A percentile compares a stretch with the other conserved stretches of the same genome.
Conservation (phyloP, 2,888 invertebrate genomes). For the Carterocephalus palaemon region DNA sequence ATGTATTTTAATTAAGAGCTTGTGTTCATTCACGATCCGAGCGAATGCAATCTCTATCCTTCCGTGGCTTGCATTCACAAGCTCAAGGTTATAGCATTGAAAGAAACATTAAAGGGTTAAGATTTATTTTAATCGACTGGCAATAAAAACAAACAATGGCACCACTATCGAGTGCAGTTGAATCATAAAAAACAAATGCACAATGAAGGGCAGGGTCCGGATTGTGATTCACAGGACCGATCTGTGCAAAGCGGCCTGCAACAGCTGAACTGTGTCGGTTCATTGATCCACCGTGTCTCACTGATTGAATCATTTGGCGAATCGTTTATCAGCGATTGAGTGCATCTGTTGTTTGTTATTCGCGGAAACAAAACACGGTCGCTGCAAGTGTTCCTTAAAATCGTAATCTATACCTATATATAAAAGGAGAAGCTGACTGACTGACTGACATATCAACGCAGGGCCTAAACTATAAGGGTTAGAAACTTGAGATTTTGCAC, state of each 20-base stretch:
- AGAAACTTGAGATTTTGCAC: no score
- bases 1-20: no score
- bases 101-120: conserved; percentile 15
- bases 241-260: conserved; percentile 1
- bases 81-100: conserved; percentile 13
- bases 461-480: no score
- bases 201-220: conserved; percentile 15
- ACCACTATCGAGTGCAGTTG: conserved; percentile 7
- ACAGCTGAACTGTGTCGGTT: conserved; percentile 13
- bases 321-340: not conserved
- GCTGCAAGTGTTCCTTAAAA: no score
- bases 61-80: no score
- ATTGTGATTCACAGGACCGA: conserved; percentile 11
- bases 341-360: not conserved
- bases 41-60: no score
- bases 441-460: no score
- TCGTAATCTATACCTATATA: no score
- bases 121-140: conserved; percentile 8
- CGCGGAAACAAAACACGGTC: no score
- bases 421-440: no score
- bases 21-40: no score
- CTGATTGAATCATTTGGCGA: conserved; percentile 12
- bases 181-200: conserved; percentile 16
- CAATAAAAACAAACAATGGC: conserved; percentile 17
- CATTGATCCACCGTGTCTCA: conserved; percentile 8